A percentile compares a stretch with the other conserved stretches of the same genome.
Evolutionary conservation across 1,140 invertebrate species (phyloP).

Genomic region (Stegodyphus mimosarum): DNA sequence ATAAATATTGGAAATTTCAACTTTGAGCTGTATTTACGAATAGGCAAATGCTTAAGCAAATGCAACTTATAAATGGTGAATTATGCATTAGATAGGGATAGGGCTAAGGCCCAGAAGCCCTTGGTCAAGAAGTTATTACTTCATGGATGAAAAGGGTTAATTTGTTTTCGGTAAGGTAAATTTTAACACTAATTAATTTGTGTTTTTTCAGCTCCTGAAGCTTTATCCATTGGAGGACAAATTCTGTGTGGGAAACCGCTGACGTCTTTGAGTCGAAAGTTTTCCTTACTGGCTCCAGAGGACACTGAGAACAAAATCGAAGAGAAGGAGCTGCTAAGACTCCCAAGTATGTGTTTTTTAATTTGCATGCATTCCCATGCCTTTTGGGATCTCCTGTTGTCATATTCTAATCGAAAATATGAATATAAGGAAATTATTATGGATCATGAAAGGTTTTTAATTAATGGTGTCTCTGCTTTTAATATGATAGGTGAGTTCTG

Average conservation of each 20-base stretch:
- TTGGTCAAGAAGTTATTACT: too few species aligned
- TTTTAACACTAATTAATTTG: neutral
- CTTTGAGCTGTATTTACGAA: too few species aligned
- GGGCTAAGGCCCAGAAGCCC: too few species aligned
- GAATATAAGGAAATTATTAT: too few species aligned
- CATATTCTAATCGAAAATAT: too few species aligned
- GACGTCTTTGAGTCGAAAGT: constrained; percentile 60
- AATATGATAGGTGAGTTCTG: constrained; percentile 66
- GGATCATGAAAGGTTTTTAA: neutral
- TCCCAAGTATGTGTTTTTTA: constrained; percentile 52
- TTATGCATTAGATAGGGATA: too few species aligned
- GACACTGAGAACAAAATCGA: constrained; percentile 61
- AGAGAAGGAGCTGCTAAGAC: constrained; percentile 60
- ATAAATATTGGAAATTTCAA: too few species aligned
- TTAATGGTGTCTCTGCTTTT: neutral
- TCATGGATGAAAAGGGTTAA: too few species aligned
- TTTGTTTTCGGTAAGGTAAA: neutral
- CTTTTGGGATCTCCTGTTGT: too few species aligned
- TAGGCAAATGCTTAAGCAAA: too few species aligned
- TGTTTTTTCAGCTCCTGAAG: constrained; percentile 48
- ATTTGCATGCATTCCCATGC: neutral
- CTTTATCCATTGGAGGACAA: constrained; percentile 62
- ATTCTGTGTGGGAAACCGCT: constrained; percentile 64
- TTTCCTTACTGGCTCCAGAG: constrained; percentile 59
- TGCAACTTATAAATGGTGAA: too few species aligned